These are phyloP conservation scores for Pimephales promelas DNA, from an alignment of 2,113 vertebrate genomes.

Conservation along the genomic window DNA sequence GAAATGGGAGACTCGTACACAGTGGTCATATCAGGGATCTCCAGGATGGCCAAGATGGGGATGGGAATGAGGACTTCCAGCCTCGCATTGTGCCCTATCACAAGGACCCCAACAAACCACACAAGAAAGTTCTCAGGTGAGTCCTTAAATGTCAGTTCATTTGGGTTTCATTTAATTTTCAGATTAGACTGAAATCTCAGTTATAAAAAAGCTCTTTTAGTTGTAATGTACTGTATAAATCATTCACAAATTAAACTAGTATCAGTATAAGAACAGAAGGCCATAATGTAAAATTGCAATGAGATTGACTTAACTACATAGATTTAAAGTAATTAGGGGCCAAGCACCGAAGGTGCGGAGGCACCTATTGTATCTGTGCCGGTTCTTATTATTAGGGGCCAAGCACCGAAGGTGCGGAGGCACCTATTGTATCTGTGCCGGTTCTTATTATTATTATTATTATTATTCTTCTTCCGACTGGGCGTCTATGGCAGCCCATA, in stretches of 20 bases:
- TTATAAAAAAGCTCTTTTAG: neutral
- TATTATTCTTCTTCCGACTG: too few species aligned
- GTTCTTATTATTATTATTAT: too few species aligned
- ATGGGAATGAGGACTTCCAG: slow-evolving; percentile 70
- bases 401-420: too few species aligned
- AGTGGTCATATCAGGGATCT: slow-evolving; percentile 44
- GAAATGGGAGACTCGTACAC: slow-evolving; percentile 64
- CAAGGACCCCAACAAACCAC: slow-evolving; percentile 87
- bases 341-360: too few species aligned
- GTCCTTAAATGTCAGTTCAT: neutral
- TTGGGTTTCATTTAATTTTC: neutral
- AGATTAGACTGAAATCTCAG: neutral
- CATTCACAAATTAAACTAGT: neutral
- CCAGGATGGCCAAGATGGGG: slow-evolving; percentile 60
- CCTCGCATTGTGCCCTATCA: slow-evolving; percentile 93
- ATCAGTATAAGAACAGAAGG: neutral
- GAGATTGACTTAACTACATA: neutral
- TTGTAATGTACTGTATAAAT: neutral
- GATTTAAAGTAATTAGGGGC: too few species aligned
- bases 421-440: too few species aligned
- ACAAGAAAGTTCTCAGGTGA: slow-evolving; percentile 95
- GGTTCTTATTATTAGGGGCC: too few species aligned
- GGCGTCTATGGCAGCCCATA: too few species aligned
- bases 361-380: too few species aligned
- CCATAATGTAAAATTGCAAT: neutral